Conservation (phyloP, 2,888 invertebrate genomes). For the Dasysyrphus tricinctus region DNA sequence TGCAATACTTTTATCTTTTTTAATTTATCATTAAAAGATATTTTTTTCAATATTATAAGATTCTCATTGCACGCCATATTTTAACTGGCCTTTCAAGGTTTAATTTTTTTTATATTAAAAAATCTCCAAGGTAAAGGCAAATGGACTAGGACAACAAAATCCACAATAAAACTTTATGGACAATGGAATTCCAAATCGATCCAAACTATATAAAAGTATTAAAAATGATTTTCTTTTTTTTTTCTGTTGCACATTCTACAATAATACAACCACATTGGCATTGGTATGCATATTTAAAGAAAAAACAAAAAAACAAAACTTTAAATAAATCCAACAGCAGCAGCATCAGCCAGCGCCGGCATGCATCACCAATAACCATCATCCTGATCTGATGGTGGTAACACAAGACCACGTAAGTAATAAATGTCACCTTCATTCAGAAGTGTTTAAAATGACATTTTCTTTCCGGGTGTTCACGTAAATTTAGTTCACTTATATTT, state of each 20-base stretch:
- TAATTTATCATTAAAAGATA: too few species aligned
- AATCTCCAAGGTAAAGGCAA: neutral
- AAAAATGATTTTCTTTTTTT: neutral
- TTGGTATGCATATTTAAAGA: neutral
- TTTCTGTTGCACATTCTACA: neutral
- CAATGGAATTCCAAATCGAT: slow-evolving; percentile 36
- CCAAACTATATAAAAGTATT: slow-evolving; percentile 26
- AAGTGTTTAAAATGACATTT: slow-evolving; percentile 75
- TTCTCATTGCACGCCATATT: neutral
- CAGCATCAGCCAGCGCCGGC: neutral
- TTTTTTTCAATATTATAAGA: too few species aligned
- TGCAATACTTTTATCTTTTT: too few species aligned
- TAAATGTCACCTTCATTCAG: slow-evolving; percentile 74
- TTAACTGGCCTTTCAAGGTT: neutral
- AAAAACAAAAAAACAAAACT: neutral
- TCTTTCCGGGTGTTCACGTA: slow-evolving; percentile 74
- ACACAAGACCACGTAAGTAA: slow-evolving; percentile 69
- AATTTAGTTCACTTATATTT: slow-evolving; percentile 63
- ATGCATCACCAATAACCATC: slow-evolving; percentile 36
- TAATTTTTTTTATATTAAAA: neutral
- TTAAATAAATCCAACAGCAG: slow-evolving; percentile 5
- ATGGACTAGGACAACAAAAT: slow-evolving; percentile 33
- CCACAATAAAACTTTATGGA: slow-evolving; percentile 23
- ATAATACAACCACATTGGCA: neutral
- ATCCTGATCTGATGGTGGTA: slow-evolving; percentile 27